Conservation (phyloP, 2,113 vertebrate genomes). For the Aramus guarauna region DNA sequence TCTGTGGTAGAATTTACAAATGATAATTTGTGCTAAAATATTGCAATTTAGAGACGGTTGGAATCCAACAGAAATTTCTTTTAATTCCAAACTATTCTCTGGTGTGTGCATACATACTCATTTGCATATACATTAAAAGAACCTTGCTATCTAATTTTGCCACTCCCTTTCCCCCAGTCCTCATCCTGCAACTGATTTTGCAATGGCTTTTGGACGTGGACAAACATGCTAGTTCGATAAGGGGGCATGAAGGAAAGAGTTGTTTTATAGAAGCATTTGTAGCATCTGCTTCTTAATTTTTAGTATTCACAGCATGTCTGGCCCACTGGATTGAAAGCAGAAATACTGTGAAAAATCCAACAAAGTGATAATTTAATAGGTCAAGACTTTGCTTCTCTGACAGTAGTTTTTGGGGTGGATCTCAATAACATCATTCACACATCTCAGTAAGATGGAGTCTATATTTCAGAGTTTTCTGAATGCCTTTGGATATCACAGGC, state of each 20-base stretch:
- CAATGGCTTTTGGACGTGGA: background rate
- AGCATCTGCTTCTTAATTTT: background rate
- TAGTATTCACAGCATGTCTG: background rate
- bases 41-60: background rate
- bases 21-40: background rate
- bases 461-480: background rate
- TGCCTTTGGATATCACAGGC: background rate
- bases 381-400: background rate
- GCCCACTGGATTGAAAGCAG: background rate
- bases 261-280: background rate
- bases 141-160: background rate
- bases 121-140: background rate
- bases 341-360: background rate
- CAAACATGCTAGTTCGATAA: background rate
- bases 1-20: background rate
- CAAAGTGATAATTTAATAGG: background rate
- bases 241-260: background rate
- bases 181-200: background rate
- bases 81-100: background rate
- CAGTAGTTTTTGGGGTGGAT: background rate
- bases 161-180: background rate
- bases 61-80: background rate
- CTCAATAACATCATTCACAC: background rate
- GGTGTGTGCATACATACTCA: background rate
- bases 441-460: background rate